Conservation (phyloP, 2,888 invertebrate species). For the Caenorhabditis sp. region DNA sequence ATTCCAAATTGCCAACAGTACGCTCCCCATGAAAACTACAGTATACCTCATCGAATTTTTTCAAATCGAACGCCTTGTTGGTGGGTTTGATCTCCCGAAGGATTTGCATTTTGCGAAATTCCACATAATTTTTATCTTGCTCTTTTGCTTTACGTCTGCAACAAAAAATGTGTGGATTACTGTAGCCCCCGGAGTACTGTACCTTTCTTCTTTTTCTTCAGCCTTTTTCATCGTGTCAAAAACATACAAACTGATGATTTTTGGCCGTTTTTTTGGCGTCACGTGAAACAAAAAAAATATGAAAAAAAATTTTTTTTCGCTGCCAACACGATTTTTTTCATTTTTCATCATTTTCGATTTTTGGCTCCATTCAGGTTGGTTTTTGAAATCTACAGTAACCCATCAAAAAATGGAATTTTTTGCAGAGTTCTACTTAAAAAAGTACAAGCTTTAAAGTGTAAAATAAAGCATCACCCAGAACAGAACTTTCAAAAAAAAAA, state of each 20-base stretch:
- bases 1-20: neutral
- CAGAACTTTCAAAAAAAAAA: too few species aligned
- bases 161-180: neutral
- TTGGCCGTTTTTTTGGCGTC: too few species aligned
- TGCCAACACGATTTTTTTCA: too few species aligned
- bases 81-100: slow-evolving; percentile 30
- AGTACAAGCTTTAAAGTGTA: neutral
- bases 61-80: slow-evolving; percentile 28
- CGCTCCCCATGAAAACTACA: neutral
- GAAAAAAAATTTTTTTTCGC: too few species aligned
- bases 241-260: too few species aligned
- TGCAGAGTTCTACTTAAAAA: neutral
- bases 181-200: neutral
- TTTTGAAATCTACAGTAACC: neutral
- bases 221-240: neutral
- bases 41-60: slow-evolving; percentile 32
- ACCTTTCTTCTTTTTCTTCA: slow-evolving; percentile 1
- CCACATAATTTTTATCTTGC: slow-evolving; percentile 35
- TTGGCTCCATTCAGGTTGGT: too few species aligned
- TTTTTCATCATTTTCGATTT: too few species aligned
- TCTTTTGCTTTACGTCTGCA: slow-evolving; percentile 29
- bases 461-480: neutral
- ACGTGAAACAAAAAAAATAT: too few species aligned
- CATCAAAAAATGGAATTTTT: neutral
- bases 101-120: slow-evolving; percentile 28